Percentiles rank a stretch among this genome's conserved stretches.
phyloP scores from a whole-genome alignment of 2,888 invertebrate genomes.

The Rotaria socialis region DNA sequence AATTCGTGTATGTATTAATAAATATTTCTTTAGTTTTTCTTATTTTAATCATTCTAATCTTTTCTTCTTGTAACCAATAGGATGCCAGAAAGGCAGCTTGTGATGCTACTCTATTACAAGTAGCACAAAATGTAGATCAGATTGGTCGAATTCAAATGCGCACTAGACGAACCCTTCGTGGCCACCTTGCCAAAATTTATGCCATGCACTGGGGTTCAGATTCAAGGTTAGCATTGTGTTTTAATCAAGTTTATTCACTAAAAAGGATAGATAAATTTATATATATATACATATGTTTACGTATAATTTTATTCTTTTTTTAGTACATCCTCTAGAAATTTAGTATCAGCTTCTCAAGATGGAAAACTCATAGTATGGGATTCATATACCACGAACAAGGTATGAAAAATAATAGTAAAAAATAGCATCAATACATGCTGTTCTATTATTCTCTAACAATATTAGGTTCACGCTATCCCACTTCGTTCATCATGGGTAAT shows the following conservation, averaged over 20 bases:
- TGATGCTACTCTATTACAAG: constrained; percentile 94
- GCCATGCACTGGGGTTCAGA: constrained; percentile 99
- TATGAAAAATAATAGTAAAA: background rate
- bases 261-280: background rate
- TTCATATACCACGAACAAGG: constrained; percentile 98
- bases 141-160: constrained; percentile 99
- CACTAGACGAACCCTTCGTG: constrained; percentile 92
- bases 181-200: constrained; percentile 99
- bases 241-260: background rate
- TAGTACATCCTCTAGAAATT: constrained; percentile 66
- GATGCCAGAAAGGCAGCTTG: constrained; percentile 98
- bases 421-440: no score
- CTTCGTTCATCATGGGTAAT: constrained; percentile 99
- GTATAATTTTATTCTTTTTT: background rate
- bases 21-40: background rate
- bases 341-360: constrained; percentile 98
- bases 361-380: constrained; percentile 99
- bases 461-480: constrained; percentile 83
- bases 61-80: constrained; percentile 59
- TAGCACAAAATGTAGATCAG: constrained; percentile 91
- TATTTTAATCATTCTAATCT: background rate
- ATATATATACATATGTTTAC: no score
- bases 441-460: no score
- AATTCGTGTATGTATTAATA: constrained; percentile 73
- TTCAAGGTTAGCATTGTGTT: constrained; percentile 54